phyloP scores from a whole-genome alignment of 1,140 invertebrate species.

The Probaryconus sp. region DNA sequence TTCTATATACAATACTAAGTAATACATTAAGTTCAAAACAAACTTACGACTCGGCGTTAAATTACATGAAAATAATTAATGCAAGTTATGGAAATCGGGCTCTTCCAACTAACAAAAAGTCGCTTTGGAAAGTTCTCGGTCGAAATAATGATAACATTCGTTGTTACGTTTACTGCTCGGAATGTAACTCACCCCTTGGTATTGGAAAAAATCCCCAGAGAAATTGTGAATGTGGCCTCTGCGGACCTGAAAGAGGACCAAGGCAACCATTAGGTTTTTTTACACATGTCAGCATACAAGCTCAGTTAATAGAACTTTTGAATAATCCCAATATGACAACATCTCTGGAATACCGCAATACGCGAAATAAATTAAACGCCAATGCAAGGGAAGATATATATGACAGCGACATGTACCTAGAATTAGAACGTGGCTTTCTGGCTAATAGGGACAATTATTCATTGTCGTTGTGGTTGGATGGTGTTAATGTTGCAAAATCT shows the following conservation, averaged over 20 bases:
- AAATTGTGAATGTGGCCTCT: constrained; percentile 16
- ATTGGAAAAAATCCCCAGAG: constrained; percentile 6
- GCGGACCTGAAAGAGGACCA: constrained; percentile 2
- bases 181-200: constrained; percentile 13
- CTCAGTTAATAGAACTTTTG: constrained; percentile 10
- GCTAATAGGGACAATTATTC: constrained; percentile 14
- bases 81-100: constrained; percentile 1
- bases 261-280: constrained; percentile 14
- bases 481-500: constrained; percentile 2
- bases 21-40: constrained; percentile 2
- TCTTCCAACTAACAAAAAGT: constrained; percentile 9
- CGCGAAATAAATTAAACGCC: background rate
- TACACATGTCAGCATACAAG: constrained; percentile 13
- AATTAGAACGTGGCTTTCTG: constrained; percentile 8
- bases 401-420: constrained; percentile 10
- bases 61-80: constrained; percentile 22
- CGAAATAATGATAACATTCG: constrained; percentile 5
- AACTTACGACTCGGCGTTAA: constrained; percentile 1
- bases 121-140: constrained; percentile 9
- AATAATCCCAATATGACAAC: constrained; percentile 7
- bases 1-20: constrained; percentile 9
- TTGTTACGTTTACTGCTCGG: constrained; percentile 6
- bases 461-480: constrained; percentile 15
- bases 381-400: constrained; percentile 29
- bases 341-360: constrained; percentile 12